These are phyloP conservation scores for Pollenia angustigena DNA, from an alignment of 2,888 invertebrate genomes.

Conservation along the genomic window DNA sequence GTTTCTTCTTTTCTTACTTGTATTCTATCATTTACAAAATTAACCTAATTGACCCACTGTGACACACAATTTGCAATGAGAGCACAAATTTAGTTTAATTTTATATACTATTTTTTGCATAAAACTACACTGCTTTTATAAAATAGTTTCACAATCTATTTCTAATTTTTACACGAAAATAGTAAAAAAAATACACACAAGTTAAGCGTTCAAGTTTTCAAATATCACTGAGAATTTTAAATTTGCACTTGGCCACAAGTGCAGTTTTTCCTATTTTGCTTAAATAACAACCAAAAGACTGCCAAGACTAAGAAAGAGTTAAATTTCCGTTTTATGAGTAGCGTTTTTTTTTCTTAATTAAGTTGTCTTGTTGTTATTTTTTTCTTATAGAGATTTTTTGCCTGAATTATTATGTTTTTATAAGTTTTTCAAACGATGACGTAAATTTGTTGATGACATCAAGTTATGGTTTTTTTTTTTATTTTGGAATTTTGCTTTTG, in stretches of 20 bases:
- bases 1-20: constrained; percentile 23
- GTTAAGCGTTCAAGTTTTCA: constrained; percentile 66
- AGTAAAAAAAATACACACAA: constrained; percentile 38
- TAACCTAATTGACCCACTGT: constrained; percentile 60
- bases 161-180: neutral
- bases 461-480: constrained; percentile 50
- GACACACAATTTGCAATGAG: constrained; percentile 24
- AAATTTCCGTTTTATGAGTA: constrained; percentile 56
- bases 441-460: constrained; percentile 71
- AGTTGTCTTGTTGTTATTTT: constrained; percentile 53
- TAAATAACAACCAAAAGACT: constrained; percentile 21
- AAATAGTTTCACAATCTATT: constrained; percentile 7
- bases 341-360: constrained; percentile 62
- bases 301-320: constrained; percentile 61
- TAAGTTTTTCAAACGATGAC: constrained; percentile 64
- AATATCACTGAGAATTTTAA: constrained; percentile 66
- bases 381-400: constrained; percentile 38
- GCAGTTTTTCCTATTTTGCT: constrained; percentile 32
- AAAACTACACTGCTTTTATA: constrained; percentile 3
- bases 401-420: constrained; percentile 23
- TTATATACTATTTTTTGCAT: constrained; percentile 20
- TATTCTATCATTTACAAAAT: constrained; percentile 35
- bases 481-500: constrained; percentile 11
- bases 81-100: constrained; percentile 23
- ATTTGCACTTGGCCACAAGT: constrained; percentile 48